Conservation (phyloP, 2,797 vertebrate species). For the Gadopsis marmoratus region DNA sequence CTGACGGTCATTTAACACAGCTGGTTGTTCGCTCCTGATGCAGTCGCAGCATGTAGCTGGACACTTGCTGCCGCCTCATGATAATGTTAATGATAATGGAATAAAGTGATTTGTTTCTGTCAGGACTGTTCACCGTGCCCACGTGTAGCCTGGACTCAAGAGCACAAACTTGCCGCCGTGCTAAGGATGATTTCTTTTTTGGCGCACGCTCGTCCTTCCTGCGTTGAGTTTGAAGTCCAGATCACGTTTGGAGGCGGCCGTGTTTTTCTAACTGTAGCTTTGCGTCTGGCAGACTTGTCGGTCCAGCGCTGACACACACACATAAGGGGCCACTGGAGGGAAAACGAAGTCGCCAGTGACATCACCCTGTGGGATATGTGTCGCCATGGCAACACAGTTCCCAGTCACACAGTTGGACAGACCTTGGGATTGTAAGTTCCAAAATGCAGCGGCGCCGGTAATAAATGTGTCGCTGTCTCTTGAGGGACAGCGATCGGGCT, state of each 20-base stretch:
- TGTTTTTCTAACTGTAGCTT: neutral
- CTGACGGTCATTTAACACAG: neutral
- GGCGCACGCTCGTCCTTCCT: neutral
- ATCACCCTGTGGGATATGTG: constrained; percentile 57
- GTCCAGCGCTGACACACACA: constrained; percentile 10
- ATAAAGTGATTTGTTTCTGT: too few species aligned
- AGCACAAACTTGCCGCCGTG: neutral
- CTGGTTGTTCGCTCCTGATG: neutral
- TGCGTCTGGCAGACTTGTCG: neutral
- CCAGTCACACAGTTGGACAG: constrained; percentile 24
- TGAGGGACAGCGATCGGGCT: neutral
- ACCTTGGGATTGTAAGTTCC: constrained; percentile 5
- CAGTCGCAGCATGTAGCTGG: too few species aligned
- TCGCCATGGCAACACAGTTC: constrained; percentile 50
- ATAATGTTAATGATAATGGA: too few species aligned
- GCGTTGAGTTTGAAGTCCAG: neutral
- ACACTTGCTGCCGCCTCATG: neutral
- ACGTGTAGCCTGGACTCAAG: neutral
- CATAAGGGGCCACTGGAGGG: constrained; percentile 32
- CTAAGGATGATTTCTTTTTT: neutral
- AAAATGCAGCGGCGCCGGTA: neutral
- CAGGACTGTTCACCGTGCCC: too few species aligned
- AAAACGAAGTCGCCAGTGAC: constrained; percentile 43
- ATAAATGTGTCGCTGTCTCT: neutral
- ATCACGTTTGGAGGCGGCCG: neutral